These are phyloP conservation scores for Hoplias malabaricus DNA, from an alignment of 2,113 vertebrate genomes.

Conservation along the genomic window DNA sequence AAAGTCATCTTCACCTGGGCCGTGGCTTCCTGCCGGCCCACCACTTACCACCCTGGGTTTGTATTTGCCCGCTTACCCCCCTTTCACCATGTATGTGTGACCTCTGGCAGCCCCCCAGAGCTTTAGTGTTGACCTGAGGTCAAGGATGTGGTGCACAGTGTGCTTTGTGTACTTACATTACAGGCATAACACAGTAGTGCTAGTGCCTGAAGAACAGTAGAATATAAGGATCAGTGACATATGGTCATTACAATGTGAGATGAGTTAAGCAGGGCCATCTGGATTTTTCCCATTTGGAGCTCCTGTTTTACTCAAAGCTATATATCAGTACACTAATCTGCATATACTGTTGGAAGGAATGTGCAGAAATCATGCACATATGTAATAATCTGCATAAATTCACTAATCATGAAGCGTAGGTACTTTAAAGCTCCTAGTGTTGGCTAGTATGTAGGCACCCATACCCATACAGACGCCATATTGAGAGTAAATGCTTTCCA, in stretches of 20 bases:
- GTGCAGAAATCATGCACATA: neutral
- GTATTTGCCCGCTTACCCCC: slow-evolving; percentile 8
- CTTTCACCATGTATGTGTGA: slow-evolving; percentile 14
- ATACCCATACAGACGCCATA: no score
- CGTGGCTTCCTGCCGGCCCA: slow-evolving; percentile 16
- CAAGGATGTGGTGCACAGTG: slow-evolving; percentile 17
- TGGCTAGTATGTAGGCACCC: no score
- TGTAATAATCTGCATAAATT: no score
- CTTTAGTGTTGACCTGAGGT: slow-evolving; percentile 11
- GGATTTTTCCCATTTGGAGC: neutral
- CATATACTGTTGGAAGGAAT: neutral
- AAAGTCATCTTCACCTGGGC: slow-evolving; percentile 12
- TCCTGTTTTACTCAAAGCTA: neutral
- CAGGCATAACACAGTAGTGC: neutral
- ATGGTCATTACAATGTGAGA: neutral
- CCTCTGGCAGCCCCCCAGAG: slow-evolving; percentile 17
- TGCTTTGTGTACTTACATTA: slow-evolving; percentile 2
- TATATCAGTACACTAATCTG: neutral
- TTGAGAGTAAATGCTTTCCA: no score
- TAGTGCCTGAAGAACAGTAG: neutral
- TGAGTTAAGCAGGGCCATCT: neutral
- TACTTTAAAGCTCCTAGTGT: no score
- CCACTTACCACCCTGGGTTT: slow-evolving; percentile 1
- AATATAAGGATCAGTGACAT: neutral
- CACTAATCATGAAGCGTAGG: no score